Evolutionary conservation across 2,888 invertebrate genomes (phyloP).

Genomic region (Phytoseiulus persimilis): DNA sequence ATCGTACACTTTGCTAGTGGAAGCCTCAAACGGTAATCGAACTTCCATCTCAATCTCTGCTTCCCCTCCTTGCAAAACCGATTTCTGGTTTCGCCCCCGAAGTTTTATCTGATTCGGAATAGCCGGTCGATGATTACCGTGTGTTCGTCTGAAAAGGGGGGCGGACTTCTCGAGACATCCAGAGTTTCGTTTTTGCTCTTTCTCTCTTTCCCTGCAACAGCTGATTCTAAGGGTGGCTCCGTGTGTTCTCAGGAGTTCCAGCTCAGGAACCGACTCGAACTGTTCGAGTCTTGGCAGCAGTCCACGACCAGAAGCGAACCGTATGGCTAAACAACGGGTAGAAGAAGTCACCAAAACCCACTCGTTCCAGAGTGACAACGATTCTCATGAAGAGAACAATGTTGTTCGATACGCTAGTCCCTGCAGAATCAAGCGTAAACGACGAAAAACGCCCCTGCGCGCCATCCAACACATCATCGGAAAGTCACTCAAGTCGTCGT

Average conservation of each 20-base stretch:
- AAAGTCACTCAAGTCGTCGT: not conserved
- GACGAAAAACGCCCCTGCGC: not conserved
- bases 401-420: not conserved
- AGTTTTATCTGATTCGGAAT: no score
- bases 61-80: not conserved
- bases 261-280: not conserved
- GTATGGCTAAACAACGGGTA: not conserved
- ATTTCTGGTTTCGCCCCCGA: not conserved
- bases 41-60: not conserved
- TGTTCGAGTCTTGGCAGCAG: not conserved
- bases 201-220: no score
- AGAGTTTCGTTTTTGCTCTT: not conserved
- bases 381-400: not conserved
- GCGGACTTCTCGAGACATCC: no score
- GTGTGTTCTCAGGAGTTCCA: not conserved
- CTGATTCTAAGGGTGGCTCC: not conserved
- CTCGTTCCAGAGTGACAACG: not conserved
- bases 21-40: not conserved
- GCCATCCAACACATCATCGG: not conserved
- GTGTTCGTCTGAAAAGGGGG: no score
- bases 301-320: not conserved
- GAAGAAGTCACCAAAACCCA: not conserved
- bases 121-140: no score
- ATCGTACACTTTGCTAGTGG: not conserved
- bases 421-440: not conserved